Conservation (phyloP, 2,797 vertebrate genomes). For the Enteromius treurensis region DNA sequence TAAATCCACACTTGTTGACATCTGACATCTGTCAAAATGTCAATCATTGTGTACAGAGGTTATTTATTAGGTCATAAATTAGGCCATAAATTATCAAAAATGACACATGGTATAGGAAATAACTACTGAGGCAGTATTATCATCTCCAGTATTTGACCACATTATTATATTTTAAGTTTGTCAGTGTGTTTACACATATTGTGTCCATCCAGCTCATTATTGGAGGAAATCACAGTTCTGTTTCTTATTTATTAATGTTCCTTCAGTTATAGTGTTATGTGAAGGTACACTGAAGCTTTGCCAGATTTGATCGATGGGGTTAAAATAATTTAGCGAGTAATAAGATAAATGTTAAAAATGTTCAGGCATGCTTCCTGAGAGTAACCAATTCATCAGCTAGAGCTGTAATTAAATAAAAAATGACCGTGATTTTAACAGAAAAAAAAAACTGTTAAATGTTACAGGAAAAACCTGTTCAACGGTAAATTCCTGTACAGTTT, state of each 20-base stretch:
- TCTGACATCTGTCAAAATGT: too few relatives aligned
- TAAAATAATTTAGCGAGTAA: neutral
- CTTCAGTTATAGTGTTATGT: neutral
- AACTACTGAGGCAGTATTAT: neutral
- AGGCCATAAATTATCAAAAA: too few relatives aligned
- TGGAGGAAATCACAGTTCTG: neutral
- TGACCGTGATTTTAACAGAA: too few relatives aligned
- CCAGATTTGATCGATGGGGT: too few relatives aligned
- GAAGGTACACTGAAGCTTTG: neutral
- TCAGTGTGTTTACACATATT: neutral
- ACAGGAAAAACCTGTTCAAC: too few relatives aligned
- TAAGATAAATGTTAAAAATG: too few relatives aligned
- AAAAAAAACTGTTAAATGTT: too few relatives aligned
- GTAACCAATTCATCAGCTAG: neutral
- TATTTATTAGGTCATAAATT: too few relatives aligned
- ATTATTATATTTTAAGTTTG: neutral
- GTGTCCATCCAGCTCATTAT: neutral
- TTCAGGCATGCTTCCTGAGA: neutral
- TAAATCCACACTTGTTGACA: too few relatives aligned
- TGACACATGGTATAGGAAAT: too few relatives aligned
- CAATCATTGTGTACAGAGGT: too few relatives aligned
- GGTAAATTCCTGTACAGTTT: too few relatives aligned
- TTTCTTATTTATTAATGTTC: neutral
- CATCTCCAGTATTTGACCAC: neutral
- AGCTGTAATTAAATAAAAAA: neutral